These are phyloP conservation scores for Ceratotherium simum DNA, from an alignment of 2,113 vertebrate genomes.

Conservation along the genomic window DNA sequence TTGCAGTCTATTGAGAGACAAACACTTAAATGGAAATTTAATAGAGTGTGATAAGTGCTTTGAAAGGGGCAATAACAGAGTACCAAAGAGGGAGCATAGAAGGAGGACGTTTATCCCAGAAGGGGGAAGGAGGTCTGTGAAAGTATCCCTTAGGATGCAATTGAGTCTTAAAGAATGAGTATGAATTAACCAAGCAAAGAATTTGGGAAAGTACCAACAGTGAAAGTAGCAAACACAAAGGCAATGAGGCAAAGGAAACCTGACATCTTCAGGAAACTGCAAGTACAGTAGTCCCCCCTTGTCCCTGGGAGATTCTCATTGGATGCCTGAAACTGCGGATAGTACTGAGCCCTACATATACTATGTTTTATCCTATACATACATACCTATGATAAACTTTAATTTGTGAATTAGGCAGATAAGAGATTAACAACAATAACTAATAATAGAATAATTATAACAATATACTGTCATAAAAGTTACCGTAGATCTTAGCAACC, in stretches of 20 bases:
- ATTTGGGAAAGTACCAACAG: background rate
- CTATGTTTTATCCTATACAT: too few relatives aligned
- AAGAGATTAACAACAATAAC: too few relatives aligned
- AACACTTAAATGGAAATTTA: conserved; percentile 10
- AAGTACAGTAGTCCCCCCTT: background rate
- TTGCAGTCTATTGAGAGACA: background rate
- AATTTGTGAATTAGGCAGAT: too few relatives aligned
- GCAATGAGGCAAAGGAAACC: background rate
- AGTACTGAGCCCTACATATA: too few relatives aligned
- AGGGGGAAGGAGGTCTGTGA: background rate
- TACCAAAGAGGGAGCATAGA: background rate
- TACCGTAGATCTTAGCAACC: too few relatives aligned
- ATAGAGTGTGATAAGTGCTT: background rate
- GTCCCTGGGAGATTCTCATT: too few relatives aligned
- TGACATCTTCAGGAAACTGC: background rate
- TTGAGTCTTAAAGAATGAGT: background rate
- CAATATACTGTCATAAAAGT: too few relatives aligned
- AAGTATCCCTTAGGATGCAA: background rate
- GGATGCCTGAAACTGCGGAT: too few relatives aligned
- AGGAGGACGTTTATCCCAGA: background rate
- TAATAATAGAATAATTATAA: too few relatives aligned
- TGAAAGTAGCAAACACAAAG: background rate
- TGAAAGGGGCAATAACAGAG: background rate
- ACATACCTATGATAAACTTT: too few relatives aligned
- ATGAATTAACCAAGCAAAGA: conserved; percentile 14